Conservation (phyloP, 2,888 invertebrate species). For the Troides aeacus region DNA sequence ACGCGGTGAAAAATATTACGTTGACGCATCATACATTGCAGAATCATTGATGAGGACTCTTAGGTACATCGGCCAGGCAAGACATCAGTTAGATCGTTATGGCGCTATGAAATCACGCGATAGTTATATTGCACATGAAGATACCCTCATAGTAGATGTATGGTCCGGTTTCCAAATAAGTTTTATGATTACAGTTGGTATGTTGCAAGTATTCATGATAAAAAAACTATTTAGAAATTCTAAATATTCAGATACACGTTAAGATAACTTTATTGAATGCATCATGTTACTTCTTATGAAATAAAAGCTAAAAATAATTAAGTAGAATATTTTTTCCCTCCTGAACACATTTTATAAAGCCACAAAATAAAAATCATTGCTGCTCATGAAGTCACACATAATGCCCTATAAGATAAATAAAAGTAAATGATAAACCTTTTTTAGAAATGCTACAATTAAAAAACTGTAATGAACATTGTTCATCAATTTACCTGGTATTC, state of each 20-base stretch:
- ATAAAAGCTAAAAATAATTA: not conserved
- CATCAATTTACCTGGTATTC: constrained; percentile 82
- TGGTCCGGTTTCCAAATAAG: constrained; percentile 88
- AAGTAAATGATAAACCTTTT: too few species aligned
- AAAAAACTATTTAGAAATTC: constrained; percentile 73
- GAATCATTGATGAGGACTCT: constrained; percentile 83
- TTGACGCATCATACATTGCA: constrained; percentile 79
- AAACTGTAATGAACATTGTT: not conserved
- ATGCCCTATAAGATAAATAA: too few species aligned
- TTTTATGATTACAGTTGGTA: constrained; percentile 86
- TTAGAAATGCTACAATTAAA: too few species aligned
- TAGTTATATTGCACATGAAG: constrained; percentile 88
- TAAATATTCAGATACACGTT: constrained; percentile 17
- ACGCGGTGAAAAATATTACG: constrained; percentile 51
- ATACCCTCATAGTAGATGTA: constrained; percentile 88
- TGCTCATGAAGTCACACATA: too few species aligned
- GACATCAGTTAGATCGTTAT: constrained; percentile 83
- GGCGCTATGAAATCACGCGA: constrained; percentile 90
- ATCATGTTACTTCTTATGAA: not conserved
- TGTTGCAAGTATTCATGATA: constrained; percentile 89
- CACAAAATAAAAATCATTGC: not conserved
- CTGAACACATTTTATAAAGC: not conserved
- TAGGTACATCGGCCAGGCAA: constrained; percentile 80
- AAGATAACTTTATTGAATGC: not conserved
- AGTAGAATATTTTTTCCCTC: not conserved